Evolutionary conservation across 1,140 invertebrate species (phyloP).

Genomic region (Himalopsyche phryganea): DNA sequence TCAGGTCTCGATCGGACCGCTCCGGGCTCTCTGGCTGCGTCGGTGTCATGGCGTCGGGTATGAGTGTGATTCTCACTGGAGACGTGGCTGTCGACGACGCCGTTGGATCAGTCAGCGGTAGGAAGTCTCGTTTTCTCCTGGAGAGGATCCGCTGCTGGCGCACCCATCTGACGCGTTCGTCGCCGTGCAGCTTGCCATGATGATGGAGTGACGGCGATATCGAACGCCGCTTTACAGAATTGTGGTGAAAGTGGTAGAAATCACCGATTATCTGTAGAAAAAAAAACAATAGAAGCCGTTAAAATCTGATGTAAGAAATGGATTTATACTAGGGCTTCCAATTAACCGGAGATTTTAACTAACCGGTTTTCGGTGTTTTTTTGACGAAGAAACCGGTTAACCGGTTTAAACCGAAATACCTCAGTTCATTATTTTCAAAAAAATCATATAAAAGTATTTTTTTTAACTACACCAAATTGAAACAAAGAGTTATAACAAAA

Average conservation of each 20-base stretch:
- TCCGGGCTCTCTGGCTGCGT: slow-evolving; percentile 6
- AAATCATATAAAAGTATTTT: too few relatives aligned
- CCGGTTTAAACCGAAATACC: too few relatives aligned
- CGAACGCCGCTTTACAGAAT: slow-evolving; percentile 69
- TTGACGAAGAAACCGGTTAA: too few relatives aligned
- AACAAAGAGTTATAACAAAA: too few relatives aligned
- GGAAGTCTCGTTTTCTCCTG: slow-evolving; percentile 67
- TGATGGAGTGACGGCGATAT: slow-evolving; percentile 62
- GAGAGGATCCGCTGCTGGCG: slow-evolving; percentile 67
- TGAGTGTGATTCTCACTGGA: slow-evolving; percentile 18
- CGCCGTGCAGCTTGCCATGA: slow-evolving; percentile 62
- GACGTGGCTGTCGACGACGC: slow-evolving; percentile 21
- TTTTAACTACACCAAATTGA: too few relatives aligned
- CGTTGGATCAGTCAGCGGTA: slow-evolving; percentile 44
- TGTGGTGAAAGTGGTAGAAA: slow-evolving; percentile 79
- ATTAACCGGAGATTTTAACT: too few relatives aligned
- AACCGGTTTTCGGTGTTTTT: too few relatives aligned
- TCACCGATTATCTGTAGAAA: slow-evolving; percentile 72
- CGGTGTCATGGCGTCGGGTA: background rate
- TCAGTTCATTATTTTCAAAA: too few relatives aligned
- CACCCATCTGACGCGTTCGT: slow-evolving; percentile 69
- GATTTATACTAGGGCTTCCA: too few relatives aligned
- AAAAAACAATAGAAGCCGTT: too few relatives aligned
- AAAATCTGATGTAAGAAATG: too few relatives aligned
- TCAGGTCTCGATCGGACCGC: slow-evolving; percentile 24